phyloP scores from a whole-genome alignment of 2,888 invertebrate species.

The Eristalis pertinax region DNA sequence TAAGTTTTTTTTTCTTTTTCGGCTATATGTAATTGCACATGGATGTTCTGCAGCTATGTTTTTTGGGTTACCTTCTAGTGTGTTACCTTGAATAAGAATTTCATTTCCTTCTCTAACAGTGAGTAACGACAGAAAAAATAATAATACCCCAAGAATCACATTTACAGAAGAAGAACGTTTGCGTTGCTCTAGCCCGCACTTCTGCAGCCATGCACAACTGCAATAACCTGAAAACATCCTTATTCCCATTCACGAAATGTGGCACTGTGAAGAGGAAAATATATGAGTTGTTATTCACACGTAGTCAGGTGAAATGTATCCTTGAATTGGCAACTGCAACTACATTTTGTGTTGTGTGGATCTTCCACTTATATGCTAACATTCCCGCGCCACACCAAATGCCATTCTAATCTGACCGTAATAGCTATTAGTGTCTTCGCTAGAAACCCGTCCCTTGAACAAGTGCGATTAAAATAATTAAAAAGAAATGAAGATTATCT shows the following conservation, averaged over 20 bases:
- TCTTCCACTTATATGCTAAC: neutral
- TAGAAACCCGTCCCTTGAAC: neutral
- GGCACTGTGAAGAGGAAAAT: neutral
- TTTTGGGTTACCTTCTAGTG: slow-evolving; percentile 47
- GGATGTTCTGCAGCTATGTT: slow-evolving; percentile 42
- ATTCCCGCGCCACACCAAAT: neutral
- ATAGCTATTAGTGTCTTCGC: no score
- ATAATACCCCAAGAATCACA: no score
- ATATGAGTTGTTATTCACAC: no score
- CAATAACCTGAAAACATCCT: neutral
- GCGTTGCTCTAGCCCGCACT: no score
- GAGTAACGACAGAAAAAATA: neutral
- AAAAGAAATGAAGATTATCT: no score
- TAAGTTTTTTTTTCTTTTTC: no score
- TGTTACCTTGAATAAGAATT: slow-evolving; percentile 60
- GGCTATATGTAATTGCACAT: no score
- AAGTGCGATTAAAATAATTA: no score
- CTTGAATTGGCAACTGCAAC: neutral
- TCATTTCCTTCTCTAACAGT: slow-evolving; percentile 19
- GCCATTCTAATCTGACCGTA: no score
- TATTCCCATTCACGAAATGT: slow-evolving; percentile 1
- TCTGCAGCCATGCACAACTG: neutral
- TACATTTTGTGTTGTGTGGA: neutral
- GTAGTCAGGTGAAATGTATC: no score
- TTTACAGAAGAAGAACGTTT: no score